phyloP scores from a whole-genome alignment of 2,113 vertebrate species.

The Cyprinus carpio region DNA sequence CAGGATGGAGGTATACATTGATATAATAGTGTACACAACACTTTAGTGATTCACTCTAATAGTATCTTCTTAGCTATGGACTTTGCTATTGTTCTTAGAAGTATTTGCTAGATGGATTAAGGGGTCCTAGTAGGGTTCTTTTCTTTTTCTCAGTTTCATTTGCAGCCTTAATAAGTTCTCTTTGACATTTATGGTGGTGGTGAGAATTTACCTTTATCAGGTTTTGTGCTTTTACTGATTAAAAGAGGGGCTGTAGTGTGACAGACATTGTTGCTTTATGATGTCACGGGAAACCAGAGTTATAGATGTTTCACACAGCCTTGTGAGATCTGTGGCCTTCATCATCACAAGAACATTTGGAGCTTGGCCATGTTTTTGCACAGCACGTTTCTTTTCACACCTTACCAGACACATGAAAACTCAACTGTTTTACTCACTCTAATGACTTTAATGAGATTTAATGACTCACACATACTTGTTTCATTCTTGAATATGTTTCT shows the following conservation, averaged over 20 bases:
- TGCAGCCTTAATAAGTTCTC: slow-evolving; percentile 16
- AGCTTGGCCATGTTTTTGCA: not conserved
- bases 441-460: no score
- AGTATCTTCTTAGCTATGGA: slow-evolving; percentile 24
- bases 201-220: slow-evolving; percentile 4
- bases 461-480: no score
- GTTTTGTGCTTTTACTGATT: slow-evolving; percentile 24
- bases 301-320: slow-evolving; percentile 1
- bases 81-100: slow-evolving; percentile 35
- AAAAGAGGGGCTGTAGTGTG: not conserved
- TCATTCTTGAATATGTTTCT: no score
- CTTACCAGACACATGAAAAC: not conserved
- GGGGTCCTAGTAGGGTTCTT: not conserved
- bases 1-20: slow-evolving; percentile 22
- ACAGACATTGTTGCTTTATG: slow-evolving; percentile 41
- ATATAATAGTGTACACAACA: slow-evolving; percentile 26
- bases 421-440: no score
- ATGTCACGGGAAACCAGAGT: slow-evolving; percentile 38
- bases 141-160: slow-evolving; percentile 20
- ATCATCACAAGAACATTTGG: not conserved
- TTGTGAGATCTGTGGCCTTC: not conserved
- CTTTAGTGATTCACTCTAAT: not conserved
- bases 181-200: slow-evolving; percentile 23
- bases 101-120: slow-evolving; percentile 41
- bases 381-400: not conserved